A percentile compares a stretch with the other conserved stretches of the same genome.
These are phyloP conservation scores for Zosterops pallidus DNA, from an alignment of 2,113 vertebrate genomes.

Conservation along the genomic window DNA sequence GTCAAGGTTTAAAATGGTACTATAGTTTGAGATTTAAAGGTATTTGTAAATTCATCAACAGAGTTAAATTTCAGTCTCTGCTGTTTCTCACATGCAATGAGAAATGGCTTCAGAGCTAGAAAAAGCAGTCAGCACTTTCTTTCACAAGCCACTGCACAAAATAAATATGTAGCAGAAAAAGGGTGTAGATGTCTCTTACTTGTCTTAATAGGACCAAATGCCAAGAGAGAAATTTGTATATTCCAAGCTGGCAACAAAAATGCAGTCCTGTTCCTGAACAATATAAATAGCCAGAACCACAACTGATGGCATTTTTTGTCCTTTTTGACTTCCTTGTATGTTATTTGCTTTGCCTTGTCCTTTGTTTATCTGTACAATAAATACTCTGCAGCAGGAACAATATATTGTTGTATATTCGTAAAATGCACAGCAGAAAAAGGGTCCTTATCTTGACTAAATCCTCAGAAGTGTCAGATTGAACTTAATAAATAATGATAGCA, in stretches of 20 bases:
- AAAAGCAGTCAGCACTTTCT: conserved; percentile 17
- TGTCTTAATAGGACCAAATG: background rate
- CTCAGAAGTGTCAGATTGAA: background rate
- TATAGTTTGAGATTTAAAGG: background rate
- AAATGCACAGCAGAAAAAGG: background rate
- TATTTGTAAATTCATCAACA: background rate
- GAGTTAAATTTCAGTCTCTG: background rate
- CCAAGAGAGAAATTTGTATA: background rate
- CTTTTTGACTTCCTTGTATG: conserved; percentile 14
- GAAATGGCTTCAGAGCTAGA: background rate
- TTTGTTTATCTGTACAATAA: conserved; percentile 57
- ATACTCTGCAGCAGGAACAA: conserved; percentile 30
- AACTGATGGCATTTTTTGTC: background rate
- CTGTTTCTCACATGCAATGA: background rate
- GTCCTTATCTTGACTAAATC: background rate
- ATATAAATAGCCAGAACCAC: conserved; percentile 2
- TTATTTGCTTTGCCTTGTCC: conserved; percentile 15
- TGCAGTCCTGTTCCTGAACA: conserved; percentile 12
- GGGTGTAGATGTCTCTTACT: conserved; percentile 7
- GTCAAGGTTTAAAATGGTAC: background rate
- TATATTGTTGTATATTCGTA: conserved; percentile 29
- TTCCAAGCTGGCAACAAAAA: conserved; percentile 2
- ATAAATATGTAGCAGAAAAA: conserved; percentile 37
- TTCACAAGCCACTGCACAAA: conserved; percentile 34
- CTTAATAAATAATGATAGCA: background rate